Base-by-base conservation (phyloP, 1,140 invertebrate genomes). In the Cotesia chilonis region DNA sequence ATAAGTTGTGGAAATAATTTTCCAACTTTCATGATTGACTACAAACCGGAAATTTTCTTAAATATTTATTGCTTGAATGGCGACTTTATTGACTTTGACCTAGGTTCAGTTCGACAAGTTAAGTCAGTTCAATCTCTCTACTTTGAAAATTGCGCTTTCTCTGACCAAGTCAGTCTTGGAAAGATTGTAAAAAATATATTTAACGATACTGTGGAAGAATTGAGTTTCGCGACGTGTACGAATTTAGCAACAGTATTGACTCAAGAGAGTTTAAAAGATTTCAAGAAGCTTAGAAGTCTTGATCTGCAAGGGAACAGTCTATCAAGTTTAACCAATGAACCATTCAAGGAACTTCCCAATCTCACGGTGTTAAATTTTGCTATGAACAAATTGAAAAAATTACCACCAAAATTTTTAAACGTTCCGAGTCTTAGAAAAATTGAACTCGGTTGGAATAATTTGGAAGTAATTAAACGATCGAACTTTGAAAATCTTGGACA, bases 371-470 rank as follows among this genome's bases (percentile, higher is more conserved):
- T 93, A 28, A 88, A 90, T 71, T 83, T 93, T 57, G 82, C 87
- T 54, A 87, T 88, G 1, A 92, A 92, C 77, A 85, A 88, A 54
- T 86, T 91, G 1, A 87, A 88, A 68, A 10, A 70, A 4, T 79
- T 92, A 41, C 89, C 90, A 1, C 81, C 85, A 37, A 84, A 88
- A 63, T 80, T 91, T 59, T 90, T 92, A 68, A 84, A 88, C 60
- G 80, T 86, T 3, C 78, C 81, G 17, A 77, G 74, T 63, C 57
- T 92, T 14, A 82, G 89, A 73, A 87, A 87, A 54, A 85, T 93
- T 37, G 90, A 92, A 78, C 85, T 92, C 69, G 90, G 89, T 61
- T 85, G 86, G 68, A 92, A 92, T 78, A 87, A 90, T 57, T 79
- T 92, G 75, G 84, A 82, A 4, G 82, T 88, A 75, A 80, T 92